These are phyloP conservation scores for Microplitis manilae DNA, from an alignment of 2,888 invertebrate species.

Conservation along the genomic window DNA sequence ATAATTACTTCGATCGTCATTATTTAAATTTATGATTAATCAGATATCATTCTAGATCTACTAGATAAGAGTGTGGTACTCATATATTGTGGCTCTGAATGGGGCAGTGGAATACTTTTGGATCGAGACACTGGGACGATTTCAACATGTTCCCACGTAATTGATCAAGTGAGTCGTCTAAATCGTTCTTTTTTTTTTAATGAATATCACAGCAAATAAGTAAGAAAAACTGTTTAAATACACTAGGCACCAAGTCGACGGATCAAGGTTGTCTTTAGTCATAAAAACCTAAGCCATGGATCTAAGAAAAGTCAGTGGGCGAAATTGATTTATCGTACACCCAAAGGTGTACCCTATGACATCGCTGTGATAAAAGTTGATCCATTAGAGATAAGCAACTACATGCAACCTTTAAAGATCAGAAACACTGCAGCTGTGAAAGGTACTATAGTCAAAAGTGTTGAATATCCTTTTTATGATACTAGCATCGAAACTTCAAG, in stretches of 20 bases:
- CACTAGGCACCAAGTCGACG: constrained; percentile 55
- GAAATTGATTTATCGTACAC: constrained; percentile 65
- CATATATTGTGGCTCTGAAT: constrained; percentile 75
- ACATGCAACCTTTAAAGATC: constrained; percentile 56
- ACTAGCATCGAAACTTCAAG: no score
- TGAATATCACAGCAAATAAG: neutral
- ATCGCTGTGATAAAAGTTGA: constrained; percentile 65
- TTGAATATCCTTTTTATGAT: constrained; percentile 42
- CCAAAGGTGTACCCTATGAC: constrained; percentile 64
- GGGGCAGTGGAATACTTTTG: constrained; percentile 77
- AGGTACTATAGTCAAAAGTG: constrained; percentile 53
- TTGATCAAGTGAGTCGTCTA: constrained; percentile 70
- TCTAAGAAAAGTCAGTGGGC: constrained; percentile 52
- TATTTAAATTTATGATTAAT: neutral
- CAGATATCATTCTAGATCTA: constrained; percentile 61
- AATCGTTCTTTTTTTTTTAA: neutral
- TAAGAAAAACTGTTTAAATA: neutral
- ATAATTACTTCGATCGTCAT: no score
- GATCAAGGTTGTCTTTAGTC: constrained; percentile 56
- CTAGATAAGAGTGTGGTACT: constrained; percentile 74
- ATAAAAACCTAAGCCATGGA: constrained; percentile 44
- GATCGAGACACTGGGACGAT: constrained; percentile 72
- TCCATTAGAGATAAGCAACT: constrained; percentile 50
- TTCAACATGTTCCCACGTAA: constrained; percentile 78
- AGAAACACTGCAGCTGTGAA: constrained; percentile 48